Base-by-base conservation (phyloP, 2,113 vertebrate species). In the Cololabis saira region DNA sequence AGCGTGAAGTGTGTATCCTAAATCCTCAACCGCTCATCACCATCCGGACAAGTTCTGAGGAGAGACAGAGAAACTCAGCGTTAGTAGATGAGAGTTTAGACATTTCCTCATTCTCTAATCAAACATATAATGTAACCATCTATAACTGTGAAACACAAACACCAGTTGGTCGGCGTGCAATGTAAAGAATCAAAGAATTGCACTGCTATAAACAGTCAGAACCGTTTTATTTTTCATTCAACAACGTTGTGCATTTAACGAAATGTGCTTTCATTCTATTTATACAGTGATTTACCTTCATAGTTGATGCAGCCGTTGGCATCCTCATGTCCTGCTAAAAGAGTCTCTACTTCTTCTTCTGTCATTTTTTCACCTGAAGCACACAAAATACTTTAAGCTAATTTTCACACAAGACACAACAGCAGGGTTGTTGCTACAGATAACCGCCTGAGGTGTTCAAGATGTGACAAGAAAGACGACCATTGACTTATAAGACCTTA, bases 231-330 rank as follows among this genome's bases (percentile, higher is more conserved):
- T 8, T 8, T 8, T 8, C 30, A 30, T 37, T 7, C 10, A 37
- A 37, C 33, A 37, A 37, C 10, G 6, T 37, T 37, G 3, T 37
- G 33, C 33, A 37, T 9, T 37, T 37, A 1, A 37, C 10, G 10
- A 1, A 37, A 4, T 7, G 5, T 37, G 33, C 33, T 11, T 37
- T 37, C 1, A 9, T 37, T 37, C 33, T 37, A 7, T 37, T 9
- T 37, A 5, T 27, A 37, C 4, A 8, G 0, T 11, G 12, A 18
- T 81, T 92, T 78, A 96, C 95, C 95, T 95, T 96, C 95, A 9
- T 96, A 96, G 88, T 96, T 95, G 79, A 96, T 95, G 83, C 92
- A 95, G 52, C 95, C 95, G 3, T 96, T 96, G 74, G 94, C 92
- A 47, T 96, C 95, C 86, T 96, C 95, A 0, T 96, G 95, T 67